Base-by-base conservation (phyloP, 1,140 invertebrate species). In the Drosophila navojoa region DNA sequence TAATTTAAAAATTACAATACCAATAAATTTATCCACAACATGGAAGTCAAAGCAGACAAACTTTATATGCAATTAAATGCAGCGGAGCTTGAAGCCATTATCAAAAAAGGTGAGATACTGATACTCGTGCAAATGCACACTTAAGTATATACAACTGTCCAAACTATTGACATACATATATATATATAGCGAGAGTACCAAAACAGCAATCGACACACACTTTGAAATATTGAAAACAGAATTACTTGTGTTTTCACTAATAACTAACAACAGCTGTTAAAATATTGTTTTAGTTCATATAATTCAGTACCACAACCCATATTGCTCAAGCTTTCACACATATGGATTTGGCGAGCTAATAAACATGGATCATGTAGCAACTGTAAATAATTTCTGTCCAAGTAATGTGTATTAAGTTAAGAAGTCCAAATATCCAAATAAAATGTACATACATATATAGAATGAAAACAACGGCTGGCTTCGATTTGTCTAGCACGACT, bases 11-110 rank as follows among this genome's bases (percentile, higher is more conserved):
- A 44, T 15, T 44, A n/a, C 0, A n/a, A 45, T 58, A 60, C 3
- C 22, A 13, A 66, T 42, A 11, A 4, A 15, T 54, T 27, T 22
- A 38, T 10, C 11, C 4, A 38, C 67, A 85, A 19, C 38, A 90
- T 80, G 84, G 77, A 77, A 53, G 50, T 22, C 42, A 69, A 62
- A 35, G 45, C 81, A 25, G 81, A 90, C 54, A 78, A 86, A 55
- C 71, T 91, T 11, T 91, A 77, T 60, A 89, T 91, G 90, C 90
- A 86, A 61, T 58, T 91, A 50, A 91, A 87, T 74, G 77, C 90
- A 70, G 78, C 90, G 55, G 90, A 91, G 54, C 68, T 91, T 32
- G 71, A 81, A 40, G 90, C 90, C 16, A 91, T 91, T 42, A 91
- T 89, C 13, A 91, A 90, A 76, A 91, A 91, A 91, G 90, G 90